phyloP scores from a whole-genome alignment of 2,797 vertebrate genomes.

The Vireo griseus region DNA sequence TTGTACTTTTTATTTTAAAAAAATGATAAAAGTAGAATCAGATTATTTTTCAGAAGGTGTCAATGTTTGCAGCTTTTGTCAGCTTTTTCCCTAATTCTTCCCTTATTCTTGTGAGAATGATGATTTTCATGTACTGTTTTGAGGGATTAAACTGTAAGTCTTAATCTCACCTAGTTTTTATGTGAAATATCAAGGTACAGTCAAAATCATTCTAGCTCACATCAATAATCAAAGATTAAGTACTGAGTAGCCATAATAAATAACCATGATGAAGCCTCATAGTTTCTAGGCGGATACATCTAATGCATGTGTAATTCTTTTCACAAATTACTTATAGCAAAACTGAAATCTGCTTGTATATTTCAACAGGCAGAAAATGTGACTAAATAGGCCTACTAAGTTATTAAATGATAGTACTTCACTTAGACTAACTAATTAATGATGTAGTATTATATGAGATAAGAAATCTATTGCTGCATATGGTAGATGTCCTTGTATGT shows the following conservation, averaged over 20 bases:
- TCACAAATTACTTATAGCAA: background rate
- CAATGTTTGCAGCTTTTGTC: background rate
- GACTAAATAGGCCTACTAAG: background rate
- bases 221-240: background rate
- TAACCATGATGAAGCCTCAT: background rate
- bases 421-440: background rate
- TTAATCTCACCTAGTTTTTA: background rate
- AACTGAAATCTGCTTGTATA: background rate
- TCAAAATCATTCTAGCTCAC: background rate
- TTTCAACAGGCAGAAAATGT: background rate
- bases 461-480: background rate
- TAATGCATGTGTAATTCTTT: background rate
- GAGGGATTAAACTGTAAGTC: background rate
- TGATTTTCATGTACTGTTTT: background rate
- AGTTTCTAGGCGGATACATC: background rate
- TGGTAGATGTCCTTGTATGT: background rate
- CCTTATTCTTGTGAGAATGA: background rate
- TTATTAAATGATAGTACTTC: background rate
- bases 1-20: background rate
- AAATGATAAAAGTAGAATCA: background rate
- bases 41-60: background rate
- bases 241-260: background rate
- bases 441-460: background rate
- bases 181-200: background rate
- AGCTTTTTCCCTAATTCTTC: background rate